Conservation (phyloP, 2,888 invertebrate species). For the Pseudeuparius sepicola region DNA sequence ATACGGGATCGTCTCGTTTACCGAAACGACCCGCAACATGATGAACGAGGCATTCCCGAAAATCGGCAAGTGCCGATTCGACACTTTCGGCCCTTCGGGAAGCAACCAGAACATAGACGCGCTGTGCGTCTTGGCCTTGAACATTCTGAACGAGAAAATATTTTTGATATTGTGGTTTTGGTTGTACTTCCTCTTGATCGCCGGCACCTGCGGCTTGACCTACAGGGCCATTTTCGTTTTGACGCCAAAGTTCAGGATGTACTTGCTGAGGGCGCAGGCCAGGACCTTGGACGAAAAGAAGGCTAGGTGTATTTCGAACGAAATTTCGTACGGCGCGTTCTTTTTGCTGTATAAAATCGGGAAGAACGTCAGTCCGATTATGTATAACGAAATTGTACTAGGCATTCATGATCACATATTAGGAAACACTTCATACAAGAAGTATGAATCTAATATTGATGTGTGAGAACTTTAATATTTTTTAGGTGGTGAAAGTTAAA, state of each 20-base stretch:
- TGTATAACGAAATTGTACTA: slow-evolving; percentile 52
- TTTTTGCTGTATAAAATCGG: slow-evolving; percentile 66
- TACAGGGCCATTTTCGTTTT: slow-evolving; percentile 53
- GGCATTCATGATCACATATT: slow-evolving; percentile 24
- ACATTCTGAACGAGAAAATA: slow-evolving; percentile 72
- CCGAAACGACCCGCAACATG: slow-evolving; percentile 42
- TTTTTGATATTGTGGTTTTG: slow-evolving; percentile 68
- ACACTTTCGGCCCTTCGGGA: slow-evolving; percentile 51
- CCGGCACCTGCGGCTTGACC: slow-evolving; percentile 53
- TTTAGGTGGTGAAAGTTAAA: too few species aligned
- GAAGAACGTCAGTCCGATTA: slow-evolving; percentile 62
- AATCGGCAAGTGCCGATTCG: slow-evolving; percentile 53
- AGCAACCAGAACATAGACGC: slow-evolving; percentile 47
- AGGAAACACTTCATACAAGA: slow-evolving; percentile 16
- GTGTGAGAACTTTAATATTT: too few species aligned
- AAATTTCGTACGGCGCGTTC: slow-evolving; percentile 62
- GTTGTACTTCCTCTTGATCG: slow-evolving; percentile 52
- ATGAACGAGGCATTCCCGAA: slow-evolving; percentile 63
- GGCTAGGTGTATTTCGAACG: slow-evolving; percentile 41
- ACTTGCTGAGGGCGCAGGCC: slow-evolving; percentile 52
- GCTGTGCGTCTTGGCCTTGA: slow-evolving; percentile 65
- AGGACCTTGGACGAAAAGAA: slow-evolving; percentile 45
- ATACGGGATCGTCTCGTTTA: slow-evolving; percentile 47
- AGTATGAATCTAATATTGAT: too few species aligned
- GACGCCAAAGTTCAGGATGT: slow-evolving; percentile 47